A percentile compares a stretch with the other conserved stretches of the same genome.
These are phyloP conservation scores for Crotalus viridis DNA, from an alignment of 2,113 vertebrate species.

Conservation along the genomic window DNA sequence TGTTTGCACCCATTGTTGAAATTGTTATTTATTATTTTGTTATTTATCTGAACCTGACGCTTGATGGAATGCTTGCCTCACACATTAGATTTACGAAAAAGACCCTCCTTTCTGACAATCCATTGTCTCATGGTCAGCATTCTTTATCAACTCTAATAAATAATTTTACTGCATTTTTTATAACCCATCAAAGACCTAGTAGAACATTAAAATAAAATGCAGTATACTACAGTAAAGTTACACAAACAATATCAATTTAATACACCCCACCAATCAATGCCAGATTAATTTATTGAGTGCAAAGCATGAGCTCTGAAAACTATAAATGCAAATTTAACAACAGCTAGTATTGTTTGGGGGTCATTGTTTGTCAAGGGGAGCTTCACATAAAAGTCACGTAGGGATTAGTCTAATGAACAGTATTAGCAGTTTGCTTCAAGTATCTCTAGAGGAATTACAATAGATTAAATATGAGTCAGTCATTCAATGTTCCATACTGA, in stretches of 20 bases:
- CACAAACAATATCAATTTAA: background rate
- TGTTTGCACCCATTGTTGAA: background rate
- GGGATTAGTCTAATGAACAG: background rate
- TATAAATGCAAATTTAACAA: background rate
- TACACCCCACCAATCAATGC: background rate
- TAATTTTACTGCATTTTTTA: background rate
- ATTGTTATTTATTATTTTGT: background rate
- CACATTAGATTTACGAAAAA: background rate
- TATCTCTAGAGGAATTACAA: background rate
- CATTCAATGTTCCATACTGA: background rate
- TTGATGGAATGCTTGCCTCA: constrained; percentile 25
- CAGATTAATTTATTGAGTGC: background rate
- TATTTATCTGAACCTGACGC: background rate
- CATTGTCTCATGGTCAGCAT: background rate
- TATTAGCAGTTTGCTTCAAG: background rate
- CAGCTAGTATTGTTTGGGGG: background rate
- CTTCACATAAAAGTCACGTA: background rate
- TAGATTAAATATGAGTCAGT: background rate
- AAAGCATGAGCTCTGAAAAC: background rate
- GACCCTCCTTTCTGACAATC: constrained; percentile 3
- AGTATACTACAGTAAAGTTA: background rate
- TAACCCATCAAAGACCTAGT: background rate
- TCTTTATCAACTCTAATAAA: background rate
- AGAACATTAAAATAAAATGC: background rate
- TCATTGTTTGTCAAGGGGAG: background rate